Evolutionary conservation across 2,113 vertebrate genomes (phyloP).

Genomic region (Misgurnus mizolepis): DNA sequence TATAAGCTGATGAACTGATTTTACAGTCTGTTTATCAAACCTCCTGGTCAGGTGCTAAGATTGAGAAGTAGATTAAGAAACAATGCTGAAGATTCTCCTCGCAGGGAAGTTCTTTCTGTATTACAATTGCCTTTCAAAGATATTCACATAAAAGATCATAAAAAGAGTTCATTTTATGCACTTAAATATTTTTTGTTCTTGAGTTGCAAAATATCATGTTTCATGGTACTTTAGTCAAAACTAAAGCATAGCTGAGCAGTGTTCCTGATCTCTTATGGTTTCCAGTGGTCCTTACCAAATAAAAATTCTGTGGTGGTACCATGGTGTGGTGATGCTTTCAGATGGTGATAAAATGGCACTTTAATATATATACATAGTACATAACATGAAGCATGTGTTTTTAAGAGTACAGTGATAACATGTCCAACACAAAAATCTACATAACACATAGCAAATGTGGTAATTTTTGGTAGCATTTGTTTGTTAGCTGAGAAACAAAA

Average conservation of each 20-base stretch:
- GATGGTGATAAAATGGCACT: not conserved
- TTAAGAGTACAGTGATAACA: too few relatives aligned
- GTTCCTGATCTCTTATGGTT: not conserved
- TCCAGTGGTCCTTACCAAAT: not conserved
- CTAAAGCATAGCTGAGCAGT: not conserved
- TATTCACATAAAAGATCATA: not conserved
- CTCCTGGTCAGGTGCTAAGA: not conserved
- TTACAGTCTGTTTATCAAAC: slow-evolving; percentile 7
- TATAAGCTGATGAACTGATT: slow-evolving; percentile 5
- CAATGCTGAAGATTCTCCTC: slow-evolving; percentile 1
- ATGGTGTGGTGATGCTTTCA: not conserved
- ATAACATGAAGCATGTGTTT: too few relatives aligned
- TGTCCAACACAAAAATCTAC: too few relatives aligned
- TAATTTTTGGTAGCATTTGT: too few relatives aligned
- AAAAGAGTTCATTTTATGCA: not conserved
- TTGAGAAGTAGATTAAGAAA: not conserved
- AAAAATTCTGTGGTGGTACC: not conserved
- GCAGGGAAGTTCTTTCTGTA: not conserved
- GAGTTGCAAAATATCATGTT: not conserved
- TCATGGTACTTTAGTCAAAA: not conserved
- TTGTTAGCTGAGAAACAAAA: too few relatives aligned
- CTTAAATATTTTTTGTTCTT: not conserved
- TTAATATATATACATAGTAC: too few relatives aligned
- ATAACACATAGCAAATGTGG: too few relatives aligned
- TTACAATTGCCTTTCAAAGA: not conserved